Base-by-base conservation (phyloP, 2,888 invertebrate species). In the Tethea ocularis region DNA sequence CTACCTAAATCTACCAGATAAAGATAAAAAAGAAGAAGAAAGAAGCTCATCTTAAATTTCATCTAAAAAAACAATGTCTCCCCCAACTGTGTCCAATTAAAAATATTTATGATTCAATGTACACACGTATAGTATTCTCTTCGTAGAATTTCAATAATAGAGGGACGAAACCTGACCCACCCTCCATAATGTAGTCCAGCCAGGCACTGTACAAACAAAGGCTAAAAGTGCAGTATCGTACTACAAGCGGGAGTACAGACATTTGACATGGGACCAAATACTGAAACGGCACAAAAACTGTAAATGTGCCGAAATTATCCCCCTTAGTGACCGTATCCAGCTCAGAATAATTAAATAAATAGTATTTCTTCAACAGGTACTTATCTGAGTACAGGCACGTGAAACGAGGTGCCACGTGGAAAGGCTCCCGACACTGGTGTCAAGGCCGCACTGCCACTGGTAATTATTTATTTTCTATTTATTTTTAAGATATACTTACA, bases 351-450 rank as follows among this genome's bases (percentile, higher is more conserved):
- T 20, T 20, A 38, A 15, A 10, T 46, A 10, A 20, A 20, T 46
- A 20, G 20, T 20, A 46, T 46, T 20, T 46, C 10, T 8, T 54
- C 33, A 20, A 11, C 33, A 94, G 98, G 74, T 99, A 98, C 91
- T 93, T 99, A 78, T 99, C 99, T 61, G 99, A 99, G 89, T 99
- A 97, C 89, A 95, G 98, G 52, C 99, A 99, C 89, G 99, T 99
- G 55, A 97, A 98, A 82, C 95, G 99, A 29, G 99, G 99, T 38
- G 99, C 98, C 61, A 99, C 99, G 46, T 99, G 99, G 99, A 97
- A 97, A 84, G 97, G 97, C 41, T 95, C 96, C 17, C 88, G 95
- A 0, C 96, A 96, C 81, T 95, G 95, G 94, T 96, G 96, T 76
- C 94, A 95, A 75, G 96, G 96, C 8, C 94, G 96, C 41, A 95